Evolutionary conservation across 2,888 invertebrate species (phyloP), one percentile per base, ranked within the genome.

Genomic region (Scrobipalpa costella): DNA sequence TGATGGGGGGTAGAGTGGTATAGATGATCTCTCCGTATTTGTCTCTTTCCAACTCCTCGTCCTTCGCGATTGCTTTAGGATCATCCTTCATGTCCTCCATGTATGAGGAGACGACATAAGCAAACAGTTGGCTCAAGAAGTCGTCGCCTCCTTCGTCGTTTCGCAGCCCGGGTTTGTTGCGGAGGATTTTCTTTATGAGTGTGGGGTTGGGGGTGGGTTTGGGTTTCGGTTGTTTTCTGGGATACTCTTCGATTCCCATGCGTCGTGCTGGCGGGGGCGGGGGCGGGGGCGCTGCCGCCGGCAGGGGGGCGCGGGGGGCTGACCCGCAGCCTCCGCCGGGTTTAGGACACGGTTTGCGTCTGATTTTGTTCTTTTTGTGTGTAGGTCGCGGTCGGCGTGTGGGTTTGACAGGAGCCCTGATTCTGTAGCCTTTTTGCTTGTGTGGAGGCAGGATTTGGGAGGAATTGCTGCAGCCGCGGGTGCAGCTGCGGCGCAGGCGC

Each of bases 251-350:
- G 47, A 49, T 49, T 15, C 47, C 47, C 15, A 49, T 49, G 21
- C 55, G 40, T 11, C 13, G 55, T 33, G 33, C 17, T 19, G n/a
- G n/a, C n/a, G n/a, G n/a, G n/a, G n/a, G n/a, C n/a, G n/a, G n/a
- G n/a, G n/a, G 55, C 55, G 27, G 6, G 19, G 27, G 8, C 11
- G 57, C 7, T 7, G 57, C 5, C 11, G 36, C 9, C 11, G 57
- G 36, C 38, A 57, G 9, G n/a, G 17, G 38, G 21, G 19, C 36
- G 36, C 6, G 11, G 13, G 36, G 17, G n/a, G n/a, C n/a, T n/a
- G n/a, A n/a, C n/a, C n/a, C n/a, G 57, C 57, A 57, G 57, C 38
- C 57, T 36, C 57, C 57, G 36, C 33, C 38, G 19, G 38, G 15
- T 17, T 38, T n/a, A n/a, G n/a, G n/a, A n/a, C n/a, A n/a, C n/a